Conservation (phyloP, 2,888 invertebrate species). For the Yponomeuta evonymella region DNA sequence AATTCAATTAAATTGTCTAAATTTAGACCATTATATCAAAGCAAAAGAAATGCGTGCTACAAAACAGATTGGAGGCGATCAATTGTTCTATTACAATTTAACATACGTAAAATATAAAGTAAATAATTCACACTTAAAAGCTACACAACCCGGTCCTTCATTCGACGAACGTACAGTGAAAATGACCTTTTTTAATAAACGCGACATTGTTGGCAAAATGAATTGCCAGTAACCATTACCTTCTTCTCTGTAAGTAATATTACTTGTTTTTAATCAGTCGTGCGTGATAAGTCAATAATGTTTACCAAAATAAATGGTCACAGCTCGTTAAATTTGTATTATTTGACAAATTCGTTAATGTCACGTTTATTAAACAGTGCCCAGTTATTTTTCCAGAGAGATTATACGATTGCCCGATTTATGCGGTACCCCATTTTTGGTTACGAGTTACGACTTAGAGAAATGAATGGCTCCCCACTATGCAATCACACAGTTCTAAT, state of each 20-base stretch:
- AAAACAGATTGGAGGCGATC: slow-evolving; percentile 36
- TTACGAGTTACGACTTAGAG: slow-evolving; percentile 34
- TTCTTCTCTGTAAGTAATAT: too few relatives aligned
- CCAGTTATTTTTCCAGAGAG: slow-evolving; percentile 42
- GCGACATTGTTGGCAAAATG: too few relatives aligned
- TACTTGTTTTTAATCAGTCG: too few relatives aligned
- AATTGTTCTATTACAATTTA: slow-evolving; percentile 45
- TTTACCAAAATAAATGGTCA: too few relatives aligned
- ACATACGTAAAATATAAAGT: slow-evolving; percentile 58
- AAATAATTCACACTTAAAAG: slow-evolving; percentile 38
- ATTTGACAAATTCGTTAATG: too few relatives aligned
- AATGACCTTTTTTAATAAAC: slow-evolving; percentile 14
- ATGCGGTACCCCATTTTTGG: background rate
- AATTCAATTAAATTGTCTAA: background rate
- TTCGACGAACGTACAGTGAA: slow-evolving; percentile 52
- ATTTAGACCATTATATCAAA: background rate
- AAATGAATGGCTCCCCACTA: slow-evolving; percentile 62
- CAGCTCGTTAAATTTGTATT: too few relatives aligned
- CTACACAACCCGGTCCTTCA: slow-evolving; percentile 51
- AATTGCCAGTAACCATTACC: too few relatives aligned
- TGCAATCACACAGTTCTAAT: slow-evolving; percentile 75
- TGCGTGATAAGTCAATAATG: too few relatives aligned
- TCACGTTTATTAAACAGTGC: too few relatives aligned
- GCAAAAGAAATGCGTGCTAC: slow-evolving; percentile 22
- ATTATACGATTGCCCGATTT: slow-evolving; percentile 21